phyloP scores from a whole-genome alignment of 2,113 vertebrate genomes.

The Gavia stellata region DNA sequence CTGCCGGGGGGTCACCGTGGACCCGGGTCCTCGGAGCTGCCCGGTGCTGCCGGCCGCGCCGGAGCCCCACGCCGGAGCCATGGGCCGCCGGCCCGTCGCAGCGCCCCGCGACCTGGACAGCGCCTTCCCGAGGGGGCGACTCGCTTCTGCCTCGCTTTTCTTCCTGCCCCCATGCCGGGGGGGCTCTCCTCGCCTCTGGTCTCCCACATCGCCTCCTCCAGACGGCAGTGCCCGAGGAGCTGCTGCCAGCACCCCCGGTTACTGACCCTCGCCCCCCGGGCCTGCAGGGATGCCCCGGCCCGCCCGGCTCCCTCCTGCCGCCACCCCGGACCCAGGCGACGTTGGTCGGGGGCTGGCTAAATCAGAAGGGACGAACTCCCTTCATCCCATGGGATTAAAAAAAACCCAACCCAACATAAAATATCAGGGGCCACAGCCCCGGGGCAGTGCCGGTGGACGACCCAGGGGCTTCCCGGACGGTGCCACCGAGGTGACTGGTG shows the following conservation, averaged over 20 bases:
- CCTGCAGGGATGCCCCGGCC: not conserved
- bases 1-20: not conserved
- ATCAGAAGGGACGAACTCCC: not conserved
- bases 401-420: not conserved
- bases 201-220: not conserved
- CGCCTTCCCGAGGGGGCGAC: not conserved
- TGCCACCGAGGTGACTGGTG: not conserved
- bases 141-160: not conserved
- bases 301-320: not conserved
- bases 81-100: not conserved
- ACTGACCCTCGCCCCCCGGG: too few species aligned
- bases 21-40: not conserved
- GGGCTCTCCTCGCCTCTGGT: not conserved
- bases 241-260: not conserved
- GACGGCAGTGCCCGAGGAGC: not conserved
- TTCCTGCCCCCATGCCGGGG: not conserved
- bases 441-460: not conserved
- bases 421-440: not conserved
- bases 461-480: not conserved
- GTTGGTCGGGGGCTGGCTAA: not conserved
- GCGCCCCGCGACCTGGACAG: not conserved
- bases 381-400: not conserved
- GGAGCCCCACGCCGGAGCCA: not conserved
- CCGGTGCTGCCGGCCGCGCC: not conserved
- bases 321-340: not conserved